Conservation (phyloP, 2,797 vertebrate species). For the Nannoperca australis region DNA sequence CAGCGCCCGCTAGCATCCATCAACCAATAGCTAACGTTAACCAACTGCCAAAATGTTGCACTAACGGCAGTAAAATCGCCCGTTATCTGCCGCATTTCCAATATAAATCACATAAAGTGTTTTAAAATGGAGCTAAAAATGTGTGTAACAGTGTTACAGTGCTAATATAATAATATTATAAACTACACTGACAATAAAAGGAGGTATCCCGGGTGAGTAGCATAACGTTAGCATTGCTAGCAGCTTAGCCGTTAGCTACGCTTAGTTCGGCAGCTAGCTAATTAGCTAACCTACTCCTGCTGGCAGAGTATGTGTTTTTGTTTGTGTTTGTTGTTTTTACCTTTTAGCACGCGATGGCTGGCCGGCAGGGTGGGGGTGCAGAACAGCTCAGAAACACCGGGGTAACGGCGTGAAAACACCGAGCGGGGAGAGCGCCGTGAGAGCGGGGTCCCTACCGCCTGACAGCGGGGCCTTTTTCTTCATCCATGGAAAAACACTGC, state of each 20-base stretch:
- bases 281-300: slow-evolving; percentile 36
- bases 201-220: slow-evolving; percentile 20
- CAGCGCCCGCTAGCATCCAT: slow-evolving; percentile 38
- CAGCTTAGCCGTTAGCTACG: slow-evolving; percentile 59
- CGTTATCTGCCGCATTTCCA: fast-evolving
- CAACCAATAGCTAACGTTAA: slow-evolving; percentile 27
- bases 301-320: slow-evolving; percentile 47
- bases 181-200: not conserved
- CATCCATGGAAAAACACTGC: slow-evolving; percentile 79
- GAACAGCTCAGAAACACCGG: slow-evolving; percentile 26
- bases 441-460: slow-evolving; percentile 71
- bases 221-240: slow-evolving; percentile 42
- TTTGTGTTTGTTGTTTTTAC: slow-evolving; percentile 46
- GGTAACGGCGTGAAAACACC: slow-evolving; percentile 10
- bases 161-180: not conserved
- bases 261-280: slow-evolving; percentile 57
- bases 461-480: slow-evolving; percentile 81
- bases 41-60: not conserved
- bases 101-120: not conserved
- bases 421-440: slow-evolving; percentile 45
- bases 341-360: slow-evolving; percentile 9
- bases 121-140: not conserved
- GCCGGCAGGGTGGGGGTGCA: not conserved
- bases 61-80: not conserved
- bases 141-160: fast-evolving